Evolutionary conservation across 2,888 invertebrate genomes (phyloP), one percentile per base, ranked within the genome.

Genomic region (Zelleria hepariella): DNA sequence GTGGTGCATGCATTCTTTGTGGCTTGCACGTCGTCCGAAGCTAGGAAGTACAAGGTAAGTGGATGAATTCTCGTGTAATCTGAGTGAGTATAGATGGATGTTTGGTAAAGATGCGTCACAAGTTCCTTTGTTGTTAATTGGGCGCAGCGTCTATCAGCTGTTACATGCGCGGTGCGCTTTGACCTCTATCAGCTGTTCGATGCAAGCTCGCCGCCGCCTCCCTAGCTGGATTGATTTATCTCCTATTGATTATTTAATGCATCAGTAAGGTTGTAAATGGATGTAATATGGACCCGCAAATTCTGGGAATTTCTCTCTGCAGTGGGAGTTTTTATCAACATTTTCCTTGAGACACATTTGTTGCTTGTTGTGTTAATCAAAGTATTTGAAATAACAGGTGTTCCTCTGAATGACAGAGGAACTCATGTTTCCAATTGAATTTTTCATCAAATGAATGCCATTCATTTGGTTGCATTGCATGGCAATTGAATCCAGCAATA

Each of bases 1-100:
- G 91, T 96, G 70, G 94, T 97, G 70, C 95, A 96, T 88, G 93
- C 94, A 65, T 95, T 94, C 86, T 96, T 97, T 82, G 94, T 96
- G 61, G 92, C 95, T 65, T 94, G 95, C 78, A 93, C 95, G 60
- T 93, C 95, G 63, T 91, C 91, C 68, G 95, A 95, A 84, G 94
- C 95, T 66, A 92, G 95, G 70, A 92, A 93, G 81, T 93, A 94
- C 72, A 97, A 96, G 94, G 96, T 96, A 74, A 75, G 75, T 66
- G 58, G 25, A 5, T 53, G 21, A 18, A 51, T 42, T 42, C 32
- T 1, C 15, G 10, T 42, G 32, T 42, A 15, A 15, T 42, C 32
- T 42, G 32, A 42, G 32, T 49, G 20, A n/a, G 1, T 20, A 21
- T 18, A n/a, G 8, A 7, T 4, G 21, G 23, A 21, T 51, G 20